phyloP scores from a whole-genome alignment of 2,113 vertebrate species.

The Bubo scandiacus region DNA sequence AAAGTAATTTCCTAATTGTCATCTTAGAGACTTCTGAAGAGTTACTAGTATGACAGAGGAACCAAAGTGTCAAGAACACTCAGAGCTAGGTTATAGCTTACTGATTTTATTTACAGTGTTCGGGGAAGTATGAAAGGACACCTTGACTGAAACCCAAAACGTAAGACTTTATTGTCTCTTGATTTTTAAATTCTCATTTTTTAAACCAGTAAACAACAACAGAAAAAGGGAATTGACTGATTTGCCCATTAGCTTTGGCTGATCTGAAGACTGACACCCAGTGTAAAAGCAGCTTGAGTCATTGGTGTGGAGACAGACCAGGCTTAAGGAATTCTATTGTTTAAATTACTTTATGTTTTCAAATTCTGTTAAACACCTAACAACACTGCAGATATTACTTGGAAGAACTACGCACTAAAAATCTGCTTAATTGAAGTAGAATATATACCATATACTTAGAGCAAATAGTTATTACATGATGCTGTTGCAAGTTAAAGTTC shows the following conservation, averaged over 20 bases:
- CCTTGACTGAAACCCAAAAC: not conserved
- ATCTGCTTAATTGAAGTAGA: not conserved
- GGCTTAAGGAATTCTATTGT: not conserved
- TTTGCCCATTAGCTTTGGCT: not conserved
- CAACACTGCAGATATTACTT: not conserved
- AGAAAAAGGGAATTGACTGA: not conserved
- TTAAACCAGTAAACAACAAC: not conserved
- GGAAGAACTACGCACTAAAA: not conserved
- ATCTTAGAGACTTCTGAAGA: not conserved
- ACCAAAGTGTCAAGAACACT: not conserved
- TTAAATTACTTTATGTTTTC: not conserved
- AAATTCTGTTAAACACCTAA: not conserved
- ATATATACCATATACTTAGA: not conserved
- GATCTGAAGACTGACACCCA: not conserved
- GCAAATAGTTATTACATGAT: not conserved
- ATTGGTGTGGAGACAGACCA: not conserved
- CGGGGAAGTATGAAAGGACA: not conserved
- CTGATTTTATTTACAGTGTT: not conserved
- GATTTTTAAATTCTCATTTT: not conserved
- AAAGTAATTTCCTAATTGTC: not conserved
- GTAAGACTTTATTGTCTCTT: not conserved
- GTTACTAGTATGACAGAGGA: not conserved
- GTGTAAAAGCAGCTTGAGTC: not conserved
- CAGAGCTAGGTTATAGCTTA: not conserved
- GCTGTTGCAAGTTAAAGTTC: not conserved